Base-by-base conservation (phyloP, 2,113 vertebrate species). In the Microcebus jonahi region DNA sequence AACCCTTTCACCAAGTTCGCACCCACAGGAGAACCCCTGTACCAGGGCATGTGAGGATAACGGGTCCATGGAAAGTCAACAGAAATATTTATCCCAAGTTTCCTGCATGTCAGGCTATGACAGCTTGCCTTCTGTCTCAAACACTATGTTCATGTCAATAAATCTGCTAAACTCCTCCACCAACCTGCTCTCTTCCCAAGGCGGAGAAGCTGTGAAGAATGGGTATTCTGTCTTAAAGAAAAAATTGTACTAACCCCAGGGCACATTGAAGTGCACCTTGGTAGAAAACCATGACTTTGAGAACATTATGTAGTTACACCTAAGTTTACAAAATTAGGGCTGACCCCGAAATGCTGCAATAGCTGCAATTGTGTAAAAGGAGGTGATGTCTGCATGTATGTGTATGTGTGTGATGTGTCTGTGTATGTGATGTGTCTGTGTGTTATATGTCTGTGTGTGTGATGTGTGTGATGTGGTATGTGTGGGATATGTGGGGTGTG, bases 41-140 rank as follows among this genome's bases (percentile, higher is more conserved):
- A 0, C 0, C 0, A 25, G 59, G 96, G 90, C 89, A 76, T 0
- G 0, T n/a, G 82, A 97, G 95, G 94, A 97, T 85, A 98, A 88
- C 42, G 27, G n/a, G 97, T 48, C 59, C 71, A 25, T 39, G 18
- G 50, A 85, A 96, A 79, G 73, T 98, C 97, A 97, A 96, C n/a
- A 98, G 92, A 95, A 98, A 96, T 96, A 98, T 97, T 98, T 98
- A 98, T 97, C 0, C 0, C 91, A 53, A 93, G 93, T 83, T 80
- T 97, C 94, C 96, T 29, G 70, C 97, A 96, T 42, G 97, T 94
- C 83, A 65, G 96, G 95, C 92, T 97, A 71, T 98, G 96, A 98
- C 97, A 97, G 97, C 97, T 97, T 97, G 97, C 98, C 98, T 98
- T 98, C 98, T 98, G 98, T 97, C 98, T 98, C 97, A 96, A 88